Conservation (phyloP, 2,888 invertebrate species). For the Metellina segmentata region DNA sequence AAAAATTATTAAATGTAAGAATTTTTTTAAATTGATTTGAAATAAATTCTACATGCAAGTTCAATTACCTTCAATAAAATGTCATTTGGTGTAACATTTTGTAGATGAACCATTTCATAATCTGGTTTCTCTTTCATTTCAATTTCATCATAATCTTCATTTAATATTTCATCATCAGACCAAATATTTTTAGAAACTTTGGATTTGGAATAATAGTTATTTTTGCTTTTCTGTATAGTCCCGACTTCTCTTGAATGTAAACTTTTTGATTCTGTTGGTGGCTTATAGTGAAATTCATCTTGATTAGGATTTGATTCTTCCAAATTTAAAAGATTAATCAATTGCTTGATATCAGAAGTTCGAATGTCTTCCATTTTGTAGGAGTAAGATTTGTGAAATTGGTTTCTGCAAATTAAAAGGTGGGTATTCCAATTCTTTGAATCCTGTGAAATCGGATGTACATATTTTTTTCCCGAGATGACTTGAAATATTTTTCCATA, state of each 20-base stretch:
- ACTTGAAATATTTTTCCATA: neutral
- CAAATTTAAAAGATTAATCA: conserved; percentile 49
- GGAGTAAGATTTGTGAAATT: neutral
- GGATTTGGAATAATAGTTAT: neutral
- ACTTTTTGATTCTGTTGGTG: neutral
- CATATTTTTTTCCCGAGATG: no score
- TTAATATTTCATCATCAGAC: conserved; percentile 62
- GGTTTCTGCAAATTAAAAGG: no score
- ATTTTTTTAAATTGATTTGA: neutral
- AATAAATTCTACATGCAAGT: neutral
- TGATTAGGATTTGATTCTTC: conserved; percentile 23
- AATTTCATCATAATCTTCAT: conserved; percentile 65
- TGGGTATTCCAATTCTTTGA: no score
- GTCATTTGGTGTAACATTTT: conserved; percentile 66
- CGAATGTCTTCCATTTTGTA: conserved; percentile 23
- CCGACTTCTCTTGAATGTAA: neutral
- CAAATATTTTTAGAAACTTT: conserved; percentile 58
- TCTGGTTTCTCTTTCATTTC: conserved; percentile 31
- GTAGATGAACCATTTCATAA: conserved; percentile 63
- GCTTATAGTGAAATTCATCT: conserved; percentile 26
- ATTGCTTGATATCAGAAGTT: conserved; percentile 40
- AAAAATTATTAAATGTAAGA: no score
- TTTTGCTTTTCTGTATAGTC: neutral
- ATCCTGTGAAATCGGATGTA: no score
- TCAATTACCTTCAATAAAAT: conserved; percentile 57